Evolutionary conservation across 2,797 vertebrate species (phyloP), one percentile per base, ranked within the genome.

Genomic region (Mus minutoides): DNA sequence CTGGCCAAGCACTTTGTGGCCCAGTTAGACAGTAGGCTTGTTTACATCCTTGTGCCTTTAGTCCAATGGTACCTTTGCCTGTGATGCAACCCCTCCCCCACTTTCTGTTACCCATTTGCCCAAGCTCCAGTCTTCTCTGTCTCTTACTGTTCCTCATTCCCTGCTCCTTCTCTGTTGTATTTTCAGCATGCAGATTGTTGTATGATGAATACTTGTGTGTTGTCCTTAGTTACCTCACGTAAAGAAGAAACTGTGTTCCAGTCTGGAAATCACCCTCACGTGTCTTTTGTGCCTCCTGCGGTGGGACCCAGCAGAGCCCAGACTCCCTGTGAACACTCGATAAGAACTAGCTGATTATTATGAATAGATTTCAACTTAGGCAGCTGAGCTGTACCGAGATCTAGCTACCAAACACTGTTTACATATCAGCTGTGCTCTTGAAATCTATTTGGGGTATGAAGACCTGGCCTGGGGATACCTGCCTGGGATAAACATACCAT

Each of bases 401-500:
- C 52, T 78, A 82, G 37, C 49, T 90, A 58, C 52, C 83, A 64
- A 64, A 49, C 83, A 49, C 69, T 91, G 92, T 95, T 79, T 56
- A 64, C 85, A 78, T 6, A 64, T 60, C 76, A 54, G 3, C 90
- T 88, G 58, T 49, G 40, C 58, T 95, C 79, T 88, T 92, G 40
- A 92, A 88, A 92, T 95, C 85, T 89, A 64, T 88, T 60, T 64
- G 49, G 80, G 60, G 49, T 84, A 7, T 29, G 24, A 3, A 37
- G 22, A 78, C 60, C 46, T n/a, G 40, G 82, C 40, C 71, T 0
- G 4, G 77, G 26, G n/a, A 37, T 85, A 46, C 37, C 83, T 88
- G 86, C 89, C 37, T 5, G 9, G 17, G 64, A 16, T 34, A 79
- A 69, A 90, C 37, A 34, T n/a, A 52, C 54, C 3, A 56, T 40